Base-by-base conservation (phyloP, 2,888 invertebrate species). In the Elmis aenea region DNA sequence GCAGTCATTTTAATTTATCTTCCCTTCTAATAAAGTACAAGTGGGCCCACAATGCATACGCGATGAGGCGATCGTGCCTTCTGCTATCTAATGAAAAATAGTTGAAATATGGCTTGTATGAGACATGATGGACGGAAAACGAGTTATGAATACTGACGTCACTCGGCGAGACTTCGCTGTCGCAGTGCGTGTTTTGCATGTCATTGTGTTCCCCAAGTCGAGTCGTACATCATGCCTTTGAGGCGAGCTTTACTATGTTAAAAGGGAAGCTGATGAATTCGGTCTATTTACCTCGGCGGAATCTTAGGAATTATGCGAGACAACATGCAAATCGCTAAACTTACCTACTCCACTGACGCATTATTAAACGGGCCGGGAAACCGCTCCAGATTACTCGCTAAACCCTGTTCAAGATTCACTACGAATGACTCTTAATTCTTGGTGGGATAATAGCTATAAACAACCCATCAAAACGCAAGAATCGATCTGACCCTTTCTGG, bases 21-120 rank as follows among this genome's bases (percentile, higher is more conserved):
- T 56, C 47, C 49, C 51, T 44, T 54, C 55, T 57, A 55, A 57
- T 57, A 57, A 57, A 58, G 52, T 52, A 50, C 55, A 53, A 57
- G 52, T 51, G 52, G 48, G 42, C 42, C 50, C 50, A 54, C 57
- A 55, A 55, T 57, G 59, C 58, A 58, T 59, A 59, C 58, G 49
- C 44, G 50, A 57, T 59, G 58, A 57, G 55, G 50, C 36, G 46
- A 45, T 44, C 40, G 48, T 42, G 43, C 43, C 38, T 31, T 41
- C 35, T 37, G 44, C 39, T 36, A 37, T 42, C 40, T 51, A 52
- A 52, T 52, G 52, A 52, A 51, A 52, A 52, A 51, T 50, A 50
- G 50, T 48, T 50, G 52, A 48, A 50, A 52, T 50, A 47, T 48
- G 50, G 47, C 42, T 40, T 44, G 45, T 42, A 41, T 45, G 48